phyloP scores from a whole-genome alignment of 2,888 invertebrate species.

The Cephus runcator region DNA sequence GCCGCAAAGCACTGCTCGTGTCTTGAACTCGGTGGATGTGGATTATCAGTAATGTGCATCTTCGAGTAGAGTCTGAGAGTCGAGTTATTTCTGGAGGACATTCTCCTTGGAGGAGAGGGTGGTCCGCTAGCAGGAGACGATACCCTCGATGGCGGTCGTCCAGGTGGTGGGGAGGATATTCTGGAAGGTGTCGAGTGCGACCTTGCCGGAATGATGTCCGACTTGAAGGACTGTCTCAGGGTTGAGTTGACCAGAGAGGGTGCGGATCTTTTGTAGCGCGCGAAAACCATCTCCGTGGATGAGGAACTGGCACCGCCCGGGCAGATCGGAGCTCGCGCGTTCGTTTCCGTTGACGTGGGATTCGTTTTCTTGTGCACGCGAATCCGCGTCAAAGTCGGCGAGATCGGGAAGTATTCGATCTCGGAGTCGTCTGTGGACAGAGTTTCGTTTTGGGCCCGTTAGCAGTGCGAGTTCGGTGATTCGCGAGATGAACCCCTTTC shows the following conservation, averaged over 20 bases:
- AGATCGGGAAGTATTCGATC: slow-evolving; percentile 85
- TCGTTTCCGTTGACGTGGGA: slow-evolving; percentile 65
- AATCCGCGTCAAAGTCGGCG: slow-evolving; percentile 83
- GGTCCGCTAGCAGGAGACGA: slow-evolving; percentile 63
- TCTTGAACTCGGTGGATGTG: slow-evolving; percentile 56
- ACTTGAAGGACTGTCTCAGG: slow-evolving; percentile 20
- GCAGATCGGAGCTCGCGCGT: slow-evolving; percentile 64
- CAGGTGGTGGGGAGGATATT: slow-evolving; percentile 24
- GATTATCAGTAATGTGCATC: slow-evolving; percentile 59
- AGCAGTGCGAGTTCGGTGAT: slow-evolving; percentile 6
- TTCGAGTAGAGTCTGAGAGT: slow-evolving; percentile 74
- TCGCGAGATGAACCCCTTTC: slow-evolving; percentile 37
- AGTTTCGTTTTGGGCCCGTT: slow-evolving; percentile 34
- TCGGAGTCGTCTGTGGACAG: slow-evolving; percentile 78
- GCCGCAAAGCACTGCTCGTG: slow-evolving; percentile 69
- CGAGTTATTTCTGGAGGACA: slow-evolving; percentile 79
- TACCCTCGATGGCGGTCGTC: slow-evolving; percentile 25
- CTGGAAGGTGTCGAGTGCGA: slow-evolving; percentile 16
- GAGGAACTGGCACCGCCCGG: slow-evolving; percentile 63
- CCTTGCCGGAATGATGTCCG: slow-evolving; percentile 7
- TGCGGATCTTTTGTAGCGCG: slow-evolving; percentile 71
- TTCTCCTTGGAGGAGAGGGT: slow-evolving; percentile 80
- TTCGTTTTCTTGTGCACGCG: slow-evolving; percentile 77
- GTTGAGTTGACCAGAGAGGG: slow-evolving; percentile 69
- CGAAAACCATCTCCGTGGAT: slow-evolving; percentile 68